A percentile compares a stretch with the other conserved stretches of the same genome.
phyloP scores from a whole-genome alignment of 2,888 invertebrate genomes.

The Hemicrepidius hirtus region DNA sequence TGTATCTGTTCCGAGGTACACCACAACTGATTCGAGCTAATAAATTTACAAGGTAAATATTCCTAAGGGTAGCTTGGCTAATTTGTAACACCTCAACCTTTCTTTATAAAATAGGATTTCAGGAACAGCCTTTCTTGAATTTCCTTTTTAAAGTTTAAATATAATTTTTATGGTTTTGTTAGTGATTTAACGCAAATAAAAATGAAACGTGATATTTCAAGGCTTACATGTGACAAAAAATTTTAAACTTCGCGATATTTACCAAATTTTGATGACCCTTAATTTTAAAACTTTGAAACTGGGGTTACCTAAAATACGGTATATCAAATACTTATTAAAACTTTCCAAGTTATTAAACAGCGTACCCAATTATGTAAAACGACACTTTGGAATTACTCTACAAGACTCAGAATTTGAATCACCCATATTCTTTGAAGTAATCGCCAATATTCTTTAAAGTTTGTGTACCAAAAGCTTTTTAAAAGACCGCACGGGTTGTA shows the following conservation, averaged over 20 bases:
- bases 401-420: constrained; percentile 41
- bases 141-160: no score
- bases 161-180: no score
- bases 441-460: constrained; percentile 42
- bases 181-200: no score
- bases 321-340: constrained; percentile 49
- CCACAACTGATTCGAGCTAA: no score
- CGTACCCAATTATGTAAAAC: constrained; percentile 48
- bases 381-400: constrained; percentile 47
- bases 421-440: constrained; percentile 39
- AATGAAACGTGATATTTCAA: no score
- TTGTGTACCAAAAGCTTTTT: constrained; percentile 40
- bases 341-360: constrained; percentile 46
- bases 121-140: no score
- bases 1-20: no score
- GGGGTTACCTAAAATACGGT: constrained; percentile 24
- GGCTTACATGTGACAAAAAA: no score
- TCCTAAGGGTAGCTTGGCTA: no score
- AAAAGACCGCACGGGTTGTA: constrained; percentile 16
- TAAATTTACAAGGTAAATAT: no score
- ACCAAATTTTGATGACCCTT: constrained; percentile 15
- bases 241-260: constrained; percentile 6
- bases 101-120: no score
- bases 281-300: constrained; percentile 16
- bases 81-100: no score